Conservation (phyloP, 1,140 invertebrate genomes). For the Marisa cornuarietis region DNA sequence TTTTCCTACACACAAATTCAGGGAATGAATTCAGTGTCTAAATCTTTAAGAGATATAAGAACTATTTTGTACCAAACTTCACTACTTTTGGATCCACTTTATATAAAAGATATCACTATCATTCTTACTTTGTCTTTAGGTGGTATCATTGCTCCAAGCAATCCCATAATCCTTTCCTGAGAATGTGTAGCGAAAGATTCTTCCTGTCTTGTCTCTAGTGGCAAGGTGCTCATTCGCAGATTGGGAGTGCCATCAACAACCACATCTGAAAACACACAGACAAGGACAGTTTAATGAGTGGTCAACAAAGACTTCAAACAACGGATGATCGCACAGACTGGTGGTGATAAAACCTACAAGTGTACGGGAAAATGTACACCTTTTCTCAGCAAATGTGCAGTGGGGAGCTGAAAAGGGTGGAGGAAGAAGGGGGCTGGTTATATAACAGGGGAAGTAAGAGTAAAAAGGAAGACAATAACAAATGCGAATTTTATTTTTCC, state of each 20-base stretch:
- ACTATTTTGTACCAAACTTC: background rate
- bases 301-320: background rate
- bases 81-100: background rate
- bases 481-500: background rate
- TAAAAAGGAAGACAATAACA: too few species aligned
- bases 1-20: too few species aligned
- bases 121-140: constrained; percentile 45
- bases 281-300: background rate
- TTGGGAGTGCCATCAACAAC: constrained; percentile 20
- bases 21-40: too few species aligned
- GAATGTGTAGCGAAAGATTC: constrained; percentile 61
- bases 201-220: constrained; percentile 50
- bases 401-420: too few species aligned
- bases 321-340: too few species aligned
- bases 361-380: background rate
- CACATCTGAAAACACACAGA: constrained; percentile 4
- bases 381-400: too few species aligned
- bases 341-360: too few species aligned
- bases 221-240: constrained; percentile 20
- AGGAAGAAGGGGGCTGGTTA: too few species aligned
- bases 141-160: constrained; percentile 62
- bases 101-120: background rate
- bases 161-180: constrained; percentile 64
- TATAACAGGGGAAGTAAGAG: too few species aligned
- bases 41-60: too few species aligned